These are phyloP conservation scores for Oceanites oceanicus DNA, from an alignment of 2,113 vertebrate species.

Conservation along the genomic window DNA sequence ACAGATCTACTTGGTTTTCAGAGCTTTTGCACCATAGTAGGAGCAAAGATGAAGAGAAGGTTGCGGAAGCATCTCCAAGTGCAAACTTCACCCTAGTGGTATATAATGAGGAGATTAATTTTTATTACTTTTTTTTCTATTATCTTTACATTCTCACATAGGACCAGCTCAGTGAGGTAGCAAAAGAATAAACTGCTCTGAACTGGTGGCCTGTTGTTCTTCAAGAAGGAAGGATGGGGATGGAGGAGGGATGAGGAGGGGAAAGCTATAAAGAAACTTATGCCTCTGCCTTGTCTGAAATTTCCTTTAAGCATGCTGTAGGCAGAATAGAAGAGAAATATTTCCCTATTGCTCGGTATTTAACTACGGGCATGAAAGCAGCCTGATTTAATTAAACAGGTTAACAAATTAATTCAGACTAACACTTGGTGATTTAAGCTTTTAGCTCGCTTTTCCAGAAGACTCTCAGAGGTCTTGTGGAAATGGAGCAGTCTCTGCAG, in stretches of 20 bases:
- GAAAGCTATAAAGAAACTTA: background rate
- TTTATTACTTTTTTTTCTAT: background rate
- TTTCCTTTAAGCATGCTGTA: background rate
- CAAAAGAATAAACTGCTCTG: background rate
- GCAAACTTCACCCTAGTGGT: background rate
- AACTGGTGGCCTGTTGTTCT: background rate
- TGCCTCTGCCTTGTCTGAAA: background rate
- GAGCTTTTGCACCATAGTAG: background rate
- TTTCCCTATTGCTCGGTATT: background rate
- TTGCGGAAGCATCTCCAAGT: background rate
- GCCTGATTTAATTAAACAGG: background rate
- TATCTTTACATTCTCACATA: background rate
- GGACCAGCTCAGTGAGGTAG: background rate
- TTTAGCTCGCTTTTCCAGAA: background rate
- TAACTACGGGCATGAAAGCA: background rate
- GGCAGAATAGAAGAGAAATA: background rate
- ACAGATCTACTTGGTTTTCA: background rate
- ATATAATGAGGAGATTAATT: background rate
- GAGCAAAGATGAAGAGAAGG: background rate
- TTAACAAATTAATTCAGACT: background rate
- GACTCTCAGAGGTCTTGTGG: background rate
- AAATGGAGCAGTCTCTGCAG: background rate
- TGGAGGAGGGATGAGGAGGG: background rate
- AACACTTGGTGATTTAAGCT: background rate
- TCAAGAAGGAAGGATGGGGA: background rate